Conservation (phyloP, 2,113 vertebrate genomes). For the Eolophus roseicapilla region DNA sequence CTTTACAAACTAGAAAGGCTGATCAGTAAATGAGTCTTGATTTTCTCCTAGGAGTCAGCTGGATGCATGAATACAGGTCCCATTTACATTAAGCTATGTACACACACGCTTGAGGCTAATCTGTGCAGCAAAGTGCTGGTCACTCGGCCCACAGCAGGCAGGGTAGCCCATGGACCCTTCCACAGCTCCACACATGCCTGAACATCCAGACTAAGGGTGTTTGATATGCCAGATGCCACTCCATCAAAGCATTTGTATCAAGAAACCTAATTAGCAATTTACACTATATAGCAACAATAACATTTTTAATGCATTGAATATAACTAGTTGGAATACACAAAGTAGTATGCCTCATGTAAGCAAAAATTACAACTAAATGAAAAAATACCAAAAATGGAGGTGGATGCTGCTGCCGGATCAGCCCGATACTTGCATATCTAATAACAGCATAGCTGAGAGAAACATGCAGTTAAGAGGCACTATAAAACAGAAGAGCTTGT, state of each 20-base stretch:
- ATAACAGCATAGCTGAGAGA: neutral
- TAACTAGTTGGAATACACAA: neutral
- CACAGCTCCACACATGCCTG: neutral
- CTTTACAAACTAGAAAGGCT: neutral
- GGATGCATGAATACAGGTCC: neutral
- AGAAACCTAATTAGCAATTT: neutral
- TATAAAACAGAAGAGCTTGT: slow-evolving; percentile 35
- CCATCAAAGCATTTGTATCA: neutral
- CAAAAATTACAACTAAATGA: neutral
- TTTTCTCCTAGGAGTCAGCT: neutral
- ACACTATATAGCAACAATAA: neutral
- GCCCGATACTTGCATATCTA: neutral
- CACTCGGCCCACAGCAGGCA: fast-evolving
- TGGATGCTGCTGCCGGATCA: neutral
- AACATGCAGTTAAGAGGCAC: neutral
- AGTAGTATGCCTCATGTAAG: fast-evolving
- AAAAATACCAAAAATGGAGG: neutral
- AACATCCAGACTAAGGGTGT: fast-evolving
- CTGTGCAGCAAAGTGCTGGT: fast-evolving
- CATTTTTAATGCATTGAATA: neutral
- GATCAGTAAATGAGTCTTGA: neutral
- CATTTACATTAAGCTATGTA: fast-evolving
- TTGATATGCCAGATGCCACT: neutral
- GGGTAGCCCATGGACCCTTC: neutral
- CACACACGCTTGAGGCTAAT: fast-evolving